Conservation (phyloP, 2,797 vertebrate genomes). For the Rachycentron canadum region DNA sequence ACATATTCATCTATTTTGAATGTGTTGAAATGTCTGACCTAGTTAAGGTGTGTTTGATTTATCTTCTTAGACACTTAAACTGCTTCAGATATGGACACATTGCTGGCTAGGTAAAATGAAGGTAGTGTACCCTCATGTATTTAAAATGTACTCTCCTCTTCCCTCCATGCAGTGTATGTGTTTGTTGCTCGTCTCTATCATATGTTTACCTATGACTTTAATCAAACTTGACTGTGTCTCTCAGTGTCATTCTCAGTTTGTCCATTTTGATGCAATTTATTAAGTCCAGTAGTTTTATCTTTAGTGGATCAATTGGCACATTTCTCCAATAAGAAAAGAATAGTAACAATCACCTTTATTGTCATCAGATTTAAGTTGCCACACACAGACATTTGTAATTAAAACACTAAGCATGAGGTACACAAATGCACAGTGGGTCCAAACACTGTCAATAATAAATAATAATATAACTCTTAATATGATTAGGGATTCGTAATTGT, state of each 20-base stretch:
- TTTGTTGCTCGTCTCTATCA: background rate
- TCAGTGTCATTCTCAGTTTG: background rate
- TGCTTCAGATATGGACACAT: slow-evolving; percentile 56
- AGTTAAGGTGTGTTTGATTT: slow-evolving; percentile 76
- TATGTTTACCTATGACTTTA: slow-evolving; percentile 2
- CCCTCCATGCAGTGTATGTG: background rate
- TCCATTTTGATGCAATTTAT: background rate
- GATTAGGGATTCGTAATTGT: too few relatives aligned
- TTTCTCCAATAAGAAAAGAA: background rate
- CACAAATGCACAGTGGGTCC: background rate
- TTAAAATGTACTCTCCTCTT: slow-evolving; percentile 23
- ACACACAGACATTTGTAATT: background rate
- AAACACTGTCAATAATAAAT: background rate
- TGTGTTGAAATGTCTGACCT: slow-evolving; percentile 74
- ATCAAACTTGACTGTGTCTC: slow-evolving; percentile 11
- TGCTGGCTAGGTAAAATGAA: slow-evolving; percentile 48
- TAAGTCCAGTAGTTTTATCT: background rate
- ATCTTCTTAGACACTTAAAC: slow-evolving; percentile 67
- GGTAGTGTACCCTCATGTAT: slow-evolving; percentile 19
- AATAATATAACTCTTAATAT: too few relatives aligned
- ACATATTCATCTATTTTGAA: slow-evolving; percentile 74
- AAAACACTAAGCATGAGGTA: too few relatives aligned
- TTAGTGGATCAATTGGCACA: background rate
- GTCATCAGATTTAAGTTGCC: background rate
- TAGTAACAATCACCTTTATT: background rate